Evolutionary conservation across 2,113 vertebrate genomes (phyloP).

Genomic region (Macaca mulatta): DNA sequence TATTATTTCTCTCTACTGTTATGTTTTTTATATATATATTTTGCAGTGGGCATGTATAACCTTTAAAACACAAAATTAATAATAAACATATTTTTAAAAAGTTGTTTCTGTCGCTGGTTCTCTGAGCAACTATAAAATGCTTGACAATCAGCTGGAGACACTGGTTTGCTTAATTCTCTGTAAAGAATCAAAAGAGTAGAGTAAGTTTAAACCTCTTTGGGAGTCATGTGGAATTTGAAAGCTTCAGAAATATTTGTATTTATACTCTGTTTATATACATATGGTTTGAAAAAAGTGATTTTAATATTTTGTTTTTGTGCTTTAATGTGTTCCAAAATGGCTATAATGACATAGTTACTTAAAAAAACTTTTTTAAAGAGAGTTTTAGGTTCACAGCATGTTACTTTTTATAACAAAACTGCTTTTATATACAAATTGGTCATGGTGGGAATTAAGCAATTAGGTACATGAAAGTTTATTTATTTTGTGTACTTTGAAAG

Average conservation of each 20-base stretch:
- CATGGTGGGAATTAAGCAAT: background rate
- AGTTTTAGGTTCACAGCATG: background rate
- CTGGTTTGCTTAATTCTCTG: background rate
- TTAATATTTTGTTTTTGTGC: background rate
- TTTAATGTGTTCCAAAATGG: background rate
- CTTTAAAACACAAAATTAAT: conserved; percentile 4
- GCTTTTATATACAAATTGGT: background rate
- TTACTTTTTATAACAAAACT: background rate
- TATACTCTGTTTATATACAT: background rate
- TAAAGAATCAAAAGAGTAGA: background rate
- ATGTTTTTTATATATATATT: background rate
- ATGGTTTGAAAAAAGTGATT: background rate
- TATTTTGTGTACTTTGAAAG: background rate
- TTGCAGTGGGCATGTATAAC: background rate
- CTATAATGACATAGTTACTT: background rate
- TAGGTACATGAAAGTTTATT: background rate
- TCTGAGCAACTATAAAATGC: background rate
- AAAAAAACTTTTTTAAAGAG: background rate
- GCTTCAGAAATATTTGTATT: background rate
- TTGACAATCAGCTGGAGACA: background rate
- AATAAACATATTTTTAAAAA: background rate
- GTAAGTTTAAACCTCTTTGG: background rate
- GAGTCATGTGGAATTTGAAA: background rate
- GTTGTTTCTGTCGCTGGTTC: background rate
- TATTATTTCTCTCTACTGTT: background rate